Base-by-base conservation (phyloP, 2,113 vertebrate species). In the Cebidichthys violaceus region DNA sequence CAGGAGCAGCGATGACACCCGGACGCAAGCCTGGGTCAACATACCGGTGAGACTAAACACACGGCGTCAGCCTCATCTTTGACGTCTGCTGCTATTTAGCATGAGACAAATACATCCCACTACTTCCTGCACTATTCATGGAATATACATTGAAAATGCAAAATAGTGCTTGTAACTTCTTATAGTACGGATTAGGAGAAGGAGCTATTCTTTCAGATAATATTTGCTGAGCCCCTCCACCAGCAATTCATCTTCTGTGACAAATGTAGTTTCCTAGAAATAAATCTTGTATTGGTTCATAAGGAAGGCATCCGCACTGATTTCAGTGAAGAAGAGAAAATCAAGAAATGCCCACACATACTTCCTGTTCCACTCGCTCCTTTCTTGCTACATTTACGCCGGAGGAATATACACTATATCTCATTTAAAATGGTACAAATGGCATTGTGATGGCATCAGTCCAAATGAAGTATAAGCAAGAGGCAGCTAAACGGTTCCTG, bases 1-100 rank as follows among this genome's bases (percentile, higher is more conserved):
- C n/a, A 61, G 57, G 43, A 82, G 70, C 20, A 92, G 90, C 41
- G 90, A 91, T 1, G 93, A 95, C 83, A 91, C 94, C 71, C 95
- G 92, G 76, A 94, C 96, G 90, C 95, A 96, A 4, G 95, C 90
- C 60, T 95, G 96, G 86, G 90, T 96, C 82, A 95, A 95, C 79
- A 94, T 95, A 75, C 96, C 97, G 95, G 97, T 98, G 45, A 89
- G 87, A 33, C 7, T 71, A 0, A 70, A 88, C 73, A 86, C 39
- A 70, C 2, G 37, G 6, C 52, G 33, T 2, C 39, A 54, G 17
- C 22, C 9, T 29, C 54, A 17, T 55, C 31, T 29, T 3, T 15
- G 2, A 64, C 11, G 31, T 29, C 22, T 59, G 45, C 35, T 14
- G 29, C 27, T 7, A 20, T 29, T 59, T 43, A 59, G 17, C 66